Base-by-base conservation (phyloP, 2,113 vertebrate species). In the Cervus canadensis region DNA sequence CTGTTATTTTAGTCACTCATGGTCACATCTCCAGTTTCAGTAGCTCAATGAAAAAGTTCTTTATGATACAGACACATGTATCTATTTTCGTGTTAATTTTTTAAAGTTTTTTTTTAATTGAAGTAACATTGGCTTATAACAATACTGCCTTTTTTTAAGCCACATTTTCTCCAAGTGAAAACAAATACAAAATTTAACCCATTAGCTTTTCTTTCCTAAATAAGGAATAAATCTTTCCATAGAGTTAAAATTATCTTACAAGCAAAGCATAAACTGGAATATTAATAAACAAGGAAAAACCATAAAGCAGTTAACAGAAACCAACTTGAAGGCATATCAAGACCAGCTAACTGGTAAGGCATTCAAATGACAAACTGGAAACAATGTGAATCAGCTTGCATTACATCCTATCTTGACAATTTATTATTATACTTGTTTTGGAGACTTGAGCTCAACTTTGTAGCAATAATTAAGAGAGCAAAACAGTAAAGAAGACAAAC, bases 111-210 rank as follows among this genome's bases (percentile, higher is more conserved):
- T 40, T 40, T 81, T 82, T 54, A n/a, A 52, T 54, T 26, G 7
- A n/a, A 13, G 6, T 36, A 36, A 36, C 33, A 16, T 5, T 83
- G 33, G 52, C 21, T 56, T 56, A 56, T 26, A 40, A 56, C 21
- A 84, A 57, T 40, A 57, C n/a, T 16, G 13, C 40, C 23, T 57
- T 56, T 82, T 76, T 92, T 82, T 6, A n/a, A 94, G 83, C 2
- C 64, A 62, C 7, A 87, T n/a, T 93, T 93, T 98, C 50, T 94
- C n/a, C 21, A 60, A 60, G 23, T 19, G 13, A 25, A 95, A 96
- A 89, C 14, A 94, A 97, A 95, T 86, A 57, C 6, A 91, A 95
- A 81, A 94, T 48, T 94, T 17, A 91, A 95, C 13, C 7, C 21
- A 67, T n/a, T 92, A 79, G 79, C 28, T 82, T 82, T 82, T 67